phyloP scores from a whole-genome alignment of 23 tunicate species.

The Styela clava region DNA sequence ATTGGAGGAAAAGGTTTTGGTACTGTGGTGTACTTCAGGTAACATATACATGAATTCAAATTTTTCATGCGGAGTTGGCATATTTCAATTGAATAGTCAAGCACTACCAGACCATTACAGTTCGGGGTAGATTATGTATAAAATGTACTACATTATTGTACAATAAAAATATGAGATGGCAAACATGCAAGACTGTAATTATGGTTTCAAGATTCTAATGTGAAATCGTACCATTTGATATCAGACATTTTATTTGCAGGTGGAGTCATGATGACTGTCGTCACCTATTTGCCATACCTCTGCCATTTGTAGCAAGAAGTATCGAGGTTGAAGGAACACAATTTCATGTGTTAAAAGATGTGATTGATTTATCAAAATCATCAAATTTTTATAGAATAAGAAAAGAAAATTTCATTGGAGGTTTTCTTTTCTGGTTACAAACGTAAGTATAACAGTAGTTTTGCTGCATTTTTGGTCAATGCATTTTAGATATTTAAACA shows the following conservation, averaged over 20 bases:
- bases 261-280: not conserved
- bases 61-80: too few species aligned
- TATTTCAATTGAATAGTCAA: too few species aligned
- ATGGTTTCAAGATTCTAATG: too few species aligned
- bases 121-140: too few species aligned
- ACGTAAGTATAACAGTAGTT: not conserved
- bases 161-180: too few species aligned
- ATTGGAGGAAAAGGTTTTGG: not conserved
- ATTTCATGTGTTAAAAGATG: not conserved
- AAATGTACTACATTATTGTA: too few species aligned
- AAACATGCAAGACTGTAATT: too few species aligned
- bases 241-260: not conserved
- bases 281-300: conserved; percentile 19
- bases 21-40: not conserved
- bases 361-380: not conserved
- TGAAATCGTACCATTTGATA: too few species aligned
- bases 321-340: not conserved
- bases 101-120: too few species aligned
- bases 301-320: conserved; percentile 4
- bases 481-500: too few species aligned
- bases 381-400: not conserved
- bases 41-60: too few species aligned
- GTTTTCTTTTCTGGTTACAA: not conserved
- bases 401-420: not conserved
- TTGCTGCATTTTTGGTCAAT: too few species aligned